These are phyloP conservation scores for Heloderma charlesbogerti DNA, from an alignment of 2,113 vertebrate genomes.

Conservation along the genomic window DNA sequence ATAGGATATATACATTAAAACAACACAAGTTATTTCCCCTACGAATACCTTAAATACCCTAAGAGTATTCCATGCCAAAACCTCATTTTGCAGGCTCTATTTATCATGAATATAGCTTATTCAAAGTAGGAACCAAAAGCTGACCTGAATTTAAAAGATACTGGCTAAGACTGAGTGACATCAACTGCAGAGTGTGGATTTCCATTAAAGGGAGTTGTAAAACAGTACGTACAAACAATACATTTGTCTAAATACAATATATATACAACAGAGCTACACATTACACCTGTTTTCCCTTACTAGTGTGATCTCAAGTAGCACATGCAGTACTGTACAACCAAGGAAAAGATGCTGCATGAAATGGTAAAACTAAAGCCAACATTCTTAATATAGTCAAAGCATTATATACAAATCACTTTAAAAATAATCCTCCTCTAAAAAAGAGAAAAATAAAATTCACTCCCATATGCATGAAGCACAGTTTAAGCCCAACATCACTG, in stretches of 20 bases:
- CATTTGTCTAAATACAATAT: slow-evolving; percentile 58
- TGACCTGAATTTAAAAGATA: slow-evolving; percentile 62
- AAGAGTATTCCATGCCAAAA: slow-evolving; percentile 24
- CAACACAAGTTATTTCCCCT: background rate
- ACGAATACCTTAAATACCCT: slow-evolving; percentile 29
- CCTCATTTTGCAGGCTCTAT: background rate
- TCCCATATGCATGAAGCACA: slow-evolving; percentile 83
- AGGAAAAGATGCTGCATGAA: slow-evolving; percentile 57
- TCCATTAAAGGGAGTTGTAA: slow-evolving; percentile 49
- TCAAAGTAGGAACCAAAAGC: slow-evolving; percentile 34
- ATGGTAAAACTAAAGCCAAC: slow-evolving; percentile 72
- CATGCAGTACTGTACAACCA: slow-evolving; percentile 64
- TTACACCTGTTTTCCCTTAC: slow-evolving; percentile 49
- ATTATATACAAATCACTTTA: slow-evolving; percentile 69
- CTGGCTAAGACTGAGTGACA: slow-evolving; percentile 54
- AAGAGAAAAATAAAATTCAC: slow-evolving; percentile 58
- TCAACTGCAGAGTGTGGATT: slow-evolving; percentile 58
- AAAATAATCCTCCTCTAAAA: slow-evolving; percentile 77
- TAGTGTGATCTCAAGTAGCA: slow-evolving; percentile 64
- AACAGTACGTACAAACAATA: slow-evolving; percentile 47
- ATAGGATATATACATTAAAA: slow-evolving; percentile 20
- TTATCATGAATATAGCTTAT: slow-evolving; percentile 35
- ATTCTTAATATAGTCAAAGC: slow-evolving; percentile 73
- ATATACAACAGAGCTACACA: slow-evolving; percentile 57
- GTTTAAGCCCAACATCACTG: slow-evolving; percentile 92